Percentiles rank a stretch among this genome's conserved stretches.
Conservation (phyloP, 1,140 invertebrate genomes). For the Drosophila funebris region DNA sequence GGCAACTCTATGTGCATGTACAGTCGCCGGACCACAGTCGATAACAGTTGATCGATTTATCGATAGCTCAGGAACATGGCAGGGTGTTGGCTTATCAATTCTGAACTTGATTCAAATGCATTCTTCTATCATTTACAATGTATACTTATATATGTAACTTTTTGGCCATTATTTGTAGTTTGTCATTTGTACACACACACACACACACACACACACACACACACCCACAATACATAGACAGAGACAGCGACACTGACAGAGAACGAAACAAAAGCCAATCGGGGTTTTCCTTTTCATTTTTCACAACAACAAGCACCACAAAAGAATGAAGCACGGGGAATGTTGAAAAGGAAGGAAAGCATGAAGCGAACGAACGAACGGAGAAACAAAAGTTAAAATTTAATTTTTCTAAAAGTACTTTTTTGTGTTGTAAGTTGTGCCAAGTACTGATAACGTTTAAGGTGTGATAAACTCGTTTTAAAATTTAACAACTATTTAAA, state of each 20-base stretch:
- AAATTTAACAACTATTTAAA: slow-evolving; percentile 81
- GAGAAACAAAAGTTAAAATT: slow-evolving; percentile 46
- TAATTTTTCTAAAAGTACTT: slow-evolving; percentile 67
- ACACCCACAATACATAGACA: background rate
- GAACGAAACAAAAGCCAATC: slow-evolving; percentile 8
- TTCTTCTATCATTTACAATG: slow-evolving; percentile 26
- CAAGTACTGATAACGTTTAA: slow-evolving; percentile 83
- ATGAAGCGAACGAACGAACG: background rate
- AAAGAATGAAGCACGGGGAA: background rate
- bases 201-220: slow-evolving; percentile 5
- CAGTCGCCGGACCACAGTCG: background rate
- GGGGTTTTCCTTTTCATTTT: slow-evolving; percentile 20
- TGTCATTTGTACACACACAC: slow-evolving; percentile 16
- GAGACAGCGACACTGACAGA: slow-evolving; percentile 7
- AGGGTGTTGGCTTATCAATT: slow-evolving; percentile 29
- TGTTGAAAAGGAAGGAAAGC: background rate
- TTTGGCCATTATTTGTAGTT: slow-evolving; percentile 24
- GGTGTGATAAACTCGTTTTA: slow-evolving; percentile 82
- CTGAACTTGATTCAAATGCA: slow-evolving; percentile 16
- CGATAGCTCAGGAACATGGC: slow-evolving; percentile 17
- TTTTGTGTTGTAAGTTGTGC: slow-evolving; percentile 83
- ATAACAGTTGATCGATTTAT: slow-evolving; percentile 1
- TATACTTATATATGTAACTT: background rate
- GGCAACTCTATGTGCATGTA: background rate
- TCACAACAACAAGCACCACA: slow-evolving; percentile 21